Conservation (phyloP, 1,140 invertebrate genomes). For the Venustaconcha ellipsiformis region DNA sequence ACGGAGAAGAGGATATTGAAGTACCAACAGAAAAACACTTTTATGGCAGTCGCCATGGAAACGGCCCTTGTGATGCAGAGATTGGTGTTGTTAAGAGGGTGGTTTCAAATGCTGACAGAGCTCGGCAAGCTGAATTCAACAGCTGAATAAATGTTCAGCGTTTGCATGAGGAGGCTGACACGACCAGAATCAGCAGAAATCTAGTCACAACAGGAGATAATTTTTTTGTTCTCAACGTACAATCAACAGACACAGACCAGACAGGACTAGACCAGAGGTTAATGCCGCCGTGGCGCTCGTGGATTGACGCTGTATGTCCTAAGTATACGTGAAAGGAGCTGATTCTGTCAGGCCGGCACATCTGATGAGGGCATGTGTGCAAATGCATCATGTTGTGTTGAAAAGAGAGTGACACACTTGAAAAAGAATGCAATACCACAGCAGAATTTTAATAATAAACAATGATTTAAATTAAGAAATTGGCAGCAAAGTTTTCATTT, state of each 20-base stretch:
- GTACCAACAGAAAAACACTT: slow-evolving; percentile 22
- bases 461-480: too few species aligned
- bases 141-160: slow-evolving; percentile 19
- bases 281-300: slow-evolving; percentile 18
- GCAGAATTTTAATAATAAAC: background rate
- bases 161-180: slow-evolving; percentile 5
- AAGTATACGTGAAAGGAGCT: slow-evolving; percentile 9
- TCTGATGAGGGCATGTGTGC: background rate
- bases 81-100: slow-evolving; percentile 28
- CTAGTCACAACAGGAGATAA: slow-evolving; percentile 8
- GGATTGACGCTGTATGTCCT: slow-evolving; percentile 21
- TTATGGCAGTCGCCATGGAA: slow-evolving; percentile 37
- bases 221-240: slow-evolving; percentile 24
- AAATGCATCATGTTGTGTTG: background rate
- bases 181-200: background rate
- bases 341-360: slow-evolving; percentile 28
- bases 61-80: slow-evolving; percentile 33
- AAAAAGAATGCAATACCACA: background rate
- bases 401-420: background rate
- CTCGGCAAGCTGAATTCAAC: slow-evolving; percentile 6
- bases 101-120: slow-evolving; percentile 2
- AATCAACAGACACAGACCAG: slow-evolving; percentile 15
- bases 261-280: background rate
- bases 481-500: too few species aligned
- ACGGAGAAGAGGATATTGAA: slow-evolving; percentile 1